A percentile compares a stretch with the other conserved stretches of the same genome.
Evolutionary conservation across 2,113 vertebrate genomes (phyloP).

Genomic region (Balaeniceps rex): DNA sequence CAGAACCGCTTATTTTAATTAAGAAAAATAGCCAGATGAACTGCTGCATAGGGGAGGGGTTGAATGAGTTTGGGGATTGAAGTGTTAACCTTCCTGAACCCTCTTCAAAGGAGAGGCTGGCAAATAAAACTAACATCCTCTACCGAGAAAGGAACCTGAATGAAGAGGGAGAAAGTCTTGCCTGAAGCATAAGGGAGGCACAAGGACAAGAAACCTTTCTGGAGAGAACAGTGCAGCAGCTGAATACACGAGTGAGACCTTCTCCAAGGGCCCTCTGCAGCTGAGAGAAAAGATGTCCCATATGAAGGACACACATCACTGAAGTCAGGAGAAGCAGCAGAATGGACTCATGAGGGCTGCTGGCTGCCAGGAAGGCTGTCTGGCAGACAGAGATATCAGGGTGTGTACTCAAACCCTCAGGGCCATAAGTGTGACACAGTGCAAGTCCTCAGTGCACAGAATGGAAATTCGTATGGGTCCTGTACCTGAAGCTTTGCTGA

Average conservation of each 20-base stretch:
- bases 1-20: background rate
- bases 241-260: background rate
- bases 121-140: background rate
- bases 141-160: background rate
- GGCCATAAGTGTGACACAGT: background rate
- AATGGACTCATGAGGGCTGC: background rate
- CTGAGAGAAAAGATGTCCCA: background rate
- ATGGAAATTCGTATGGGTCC: background rate
- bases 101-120: background rate
- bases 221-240: background rate
- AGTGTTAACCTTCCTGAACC: background rate
- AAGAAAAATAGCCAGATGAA: background rate
- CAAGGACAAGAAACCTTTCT: background rate
- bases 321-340: background rate
- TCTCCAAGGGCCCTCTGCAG: background rate
- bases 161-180: background rate
- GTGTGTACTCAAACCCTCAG: background rate
- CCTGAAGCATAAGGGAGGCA: background rate
- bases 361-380: background rate
- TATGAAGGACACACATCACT: background rate
- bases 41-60: background rate
- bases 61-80: background rate
- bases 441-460: background rate
- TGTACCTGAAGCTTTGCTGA: background rate
- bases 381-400: rapidly evolving